Evolutionary conservation across 2,797 vertebrate species (phyloP).

Genomic region (Delichon dasypus): DNA sequence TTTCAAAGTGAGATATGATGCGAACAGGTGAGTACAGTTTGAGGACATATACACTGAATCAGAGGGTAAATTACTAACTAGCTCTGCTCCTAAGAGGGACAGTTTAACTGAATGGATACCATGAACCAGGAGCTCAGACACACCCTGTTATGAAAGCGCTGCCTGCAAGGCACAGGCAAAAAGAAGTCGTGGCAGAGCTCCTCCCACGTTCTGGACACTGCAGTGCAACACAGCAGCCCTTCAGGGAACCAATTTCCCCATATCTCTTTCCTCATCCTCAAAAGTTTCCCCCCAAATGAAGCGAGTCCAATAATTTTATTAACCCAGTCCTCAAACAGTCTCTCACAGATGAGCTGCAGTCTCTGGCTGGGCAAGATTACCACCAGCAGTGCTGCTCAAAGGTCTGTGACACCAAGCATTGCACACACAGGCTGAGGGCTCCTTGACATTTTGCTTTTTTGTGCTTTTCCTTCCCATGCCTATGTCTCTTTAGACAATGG

Average conservation of each 20-base stretch:
- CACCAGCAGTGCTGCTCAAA: neutral
- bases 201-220: neutral
- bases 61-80: neutral
- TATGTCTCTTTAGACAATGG: neutral
- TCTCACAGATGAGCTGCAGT: neutral
- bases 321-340: neutral
- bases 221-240: neutral
- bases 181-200: neutral
- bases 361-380: neutral
- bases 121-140: neutral
- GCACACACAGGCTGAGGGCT: neutral
- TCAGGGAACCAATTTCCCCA: neutral
- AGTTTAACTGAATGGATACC: neutral
- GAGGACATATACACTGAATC: neutral
- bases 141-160: neutral
- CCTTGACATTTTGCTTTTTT: neutral
- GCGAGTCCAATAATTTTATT: neutral
- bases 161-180: neutral
- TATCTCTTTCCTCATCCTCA: neutral
- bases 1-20: slow-evolving; percentile 16
- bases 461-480: neutral
- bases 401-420: neutral
- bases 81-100: neutral
- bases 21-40: neutral
- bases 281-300: neutral